These are phyloP conservation scores for Tromatobia lineatoria DNA, from an alignment of 2,888 invertebrate species.

Conservation along the genomic window DNA sequence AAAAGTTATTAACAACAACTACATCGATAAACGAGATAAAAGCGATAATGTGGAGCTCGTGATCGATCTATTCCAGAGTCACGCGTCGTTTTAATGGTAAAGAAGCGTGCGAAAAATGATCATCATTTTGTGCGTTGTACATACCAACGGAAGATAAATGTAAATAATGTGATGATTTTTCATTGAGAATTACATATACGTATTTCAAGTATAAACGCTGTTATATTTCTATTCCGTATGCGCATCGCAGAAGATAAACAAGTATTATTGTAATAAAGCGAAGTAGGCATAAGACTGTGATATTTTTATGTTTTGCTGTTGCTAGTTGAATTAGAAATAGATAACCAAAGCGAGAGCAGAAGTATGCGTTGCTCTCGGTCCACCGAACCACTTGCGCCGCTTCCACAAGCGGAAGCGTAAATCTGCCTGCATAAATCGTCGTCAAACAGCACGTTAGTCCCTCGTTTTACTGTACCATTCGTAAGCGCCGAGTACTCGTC, in stretches of 20 bases:
- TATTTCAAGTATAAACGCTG: constrained; percentile 32
- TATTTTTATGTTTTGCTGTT: constrained; percentile 59
- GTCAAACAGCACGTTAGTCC: constrained; percentile 17
- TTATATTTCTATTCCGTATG: constrained; percentile 50
- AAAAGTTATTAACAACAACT: neutral
- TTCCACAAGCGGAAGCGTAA: constrained; percentile 19
- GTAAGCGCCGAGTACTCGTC: constrained; percentile 23
- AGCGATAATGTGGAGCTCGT: constrained; percentile 21
- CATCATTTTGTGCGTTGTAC: constrained; percentile 26
- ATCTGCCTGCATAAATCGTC: neutral
- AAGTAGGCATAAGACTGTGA: constrained; percentile 69
- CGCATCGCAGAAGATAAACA: constrained; percentile 9
- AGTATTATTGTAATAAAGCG: constrained; percentile 54
- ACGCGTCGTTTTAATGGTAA: neutral
- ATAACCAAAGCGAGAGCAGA: constrained; percentile 3
- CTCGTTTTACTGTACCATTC: constrained; percentile 35
- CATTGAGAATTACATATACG: constrained; percentile 34
- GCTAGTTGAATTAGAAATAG: constrained; percentile 49
- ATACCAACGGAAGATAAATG: constrained; percentile 20
- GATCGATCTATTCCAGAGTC: neutral
- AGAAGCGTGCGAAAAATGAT: neutral
- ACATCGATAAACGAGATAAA: constrained; percentile 21
- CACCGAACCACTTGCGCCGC: constrained; percentile 16
- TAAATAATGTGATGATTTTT: constrained; percentile 44
- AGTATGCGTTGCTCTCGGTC: constrained; percentile 26